Percentiles rank a stretch among this genome's conserved stretches.
phyloP scores from a whole-genome alignment of 2,797 vertebrate species.

The Nyctalus aviator region DNA sequence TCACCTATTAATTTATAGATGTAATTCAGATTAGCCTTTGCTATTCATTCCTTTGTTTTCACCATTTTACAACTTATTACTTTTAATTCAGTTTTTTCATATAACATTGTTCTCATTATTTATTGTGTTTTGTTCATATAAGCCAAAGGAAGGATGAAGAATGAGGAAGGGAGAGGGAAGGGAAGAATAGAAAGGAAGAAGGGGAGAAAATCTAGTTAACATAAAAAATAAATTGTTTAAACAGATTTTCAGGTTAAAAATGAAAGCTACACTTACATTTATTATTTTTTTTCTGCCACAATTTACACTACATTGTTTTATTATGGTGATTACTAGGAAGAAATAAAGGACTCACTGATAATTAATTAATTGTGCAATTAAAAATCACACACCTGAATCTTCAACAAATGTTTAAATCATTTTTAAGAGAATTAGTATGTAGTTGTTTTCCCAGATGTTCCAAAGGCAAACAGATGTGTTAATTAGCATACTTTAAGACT shows the following conservation, averaged over 20 bases:
- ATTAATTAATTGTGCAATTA: conserved; percentile 80
- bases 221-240: conserved; percentile 51
- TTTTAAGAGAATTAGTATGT: conserved; percentile 74
- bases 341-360: conserved; percentile 68
- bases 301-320: conserved; percentile 57
- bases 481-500: conserved; percentile 67
- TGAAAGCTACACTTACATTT: conserved; percentile 55
- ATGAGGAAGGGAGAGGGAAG: not conserved
- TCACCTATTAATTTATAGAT: not conserved
- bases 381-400: conserved; percentile 79
- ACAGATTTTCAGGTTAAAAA: conserved; percentile 61
- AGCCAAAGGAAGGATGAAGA: not conserved
- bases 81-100: not conserved
- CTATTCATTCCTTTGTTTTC: not conserved
- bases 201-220: not conserved
- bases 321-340: conserved; percentile 54
- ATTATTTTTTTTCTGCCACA: conserved; percentile 57
- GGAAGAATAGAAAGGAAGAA: not conserved
- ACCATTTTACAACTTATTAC: not conserved
- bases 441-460: conserved; percentile 76
- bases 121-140: conserved; percentile 33
- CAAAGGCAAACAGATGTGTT: conserved; percentile 75
- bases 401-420: conserved; percentile 78
- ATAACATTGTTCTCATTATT: not conserved
- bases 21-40: not conserved